phyloP scores from a whole-genome alignment of 2,888 invertebrate genomes.

The Hesperia comma region DNA sequence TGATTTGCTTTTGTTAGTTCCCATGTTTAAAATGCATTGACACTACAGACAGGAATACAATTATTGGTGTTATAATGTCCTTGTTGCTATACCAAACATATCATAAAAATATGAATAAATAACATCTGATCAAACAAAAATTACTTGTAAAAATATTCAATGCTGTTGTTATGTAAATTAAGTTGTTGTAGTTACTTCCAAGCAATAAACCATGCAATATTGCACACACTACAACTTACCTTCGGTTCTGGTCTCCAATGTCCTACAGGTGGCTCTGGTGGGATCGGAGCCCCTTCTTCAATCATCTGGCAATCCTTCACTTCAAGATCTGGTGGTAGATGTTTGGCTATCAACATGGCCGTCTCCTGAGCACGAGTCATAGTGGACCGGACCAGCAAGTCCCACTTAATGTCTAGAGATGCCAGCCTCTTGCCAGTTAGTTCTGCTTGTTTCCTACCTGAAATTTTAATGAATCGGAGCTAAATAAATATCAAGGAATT shows the following conservation, averaged over 20 bases:
- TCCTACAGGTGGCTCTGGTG: conserved; percentile 95
- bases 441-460: conserved; percentile 93
- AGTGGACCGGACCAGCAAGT: conserved; percentile 92
- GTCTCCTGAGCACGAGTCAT: conserved; percentile 98
- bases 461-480: conserved; percentile 41
- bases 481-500: neutral
- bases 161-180: no score
- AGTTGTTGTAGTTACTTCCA: no score
- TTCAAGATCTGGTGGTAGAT: conserved; percentile 83
- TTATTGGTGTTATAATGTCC: no score
- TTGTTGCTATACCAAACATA: no score
- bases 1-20: no score
- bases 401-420: conserved; percentile 90
- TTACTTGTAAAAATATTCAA: no score
- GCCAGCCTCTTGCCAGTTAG: conserved; percentile 92
- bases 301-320: conserved; percentile 89
- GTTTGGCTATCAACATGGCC: conserved; percentile 90
- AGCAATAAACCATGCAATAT: no score
- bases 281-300: conserved; percentile 96
- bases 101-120: no score
- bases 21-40: no score
- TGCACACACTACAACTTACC: conserved; percentile 57
- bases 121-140: no score
- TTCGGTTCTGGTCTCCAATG: conserved; percentile 92
- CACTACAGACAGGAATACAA: no score